Evolutionary conservation across 2,797 vertebrate species (phyloP), one percentile per base, ranked within the genome.

Genomic region (Neostethus bicornis): DNA sequence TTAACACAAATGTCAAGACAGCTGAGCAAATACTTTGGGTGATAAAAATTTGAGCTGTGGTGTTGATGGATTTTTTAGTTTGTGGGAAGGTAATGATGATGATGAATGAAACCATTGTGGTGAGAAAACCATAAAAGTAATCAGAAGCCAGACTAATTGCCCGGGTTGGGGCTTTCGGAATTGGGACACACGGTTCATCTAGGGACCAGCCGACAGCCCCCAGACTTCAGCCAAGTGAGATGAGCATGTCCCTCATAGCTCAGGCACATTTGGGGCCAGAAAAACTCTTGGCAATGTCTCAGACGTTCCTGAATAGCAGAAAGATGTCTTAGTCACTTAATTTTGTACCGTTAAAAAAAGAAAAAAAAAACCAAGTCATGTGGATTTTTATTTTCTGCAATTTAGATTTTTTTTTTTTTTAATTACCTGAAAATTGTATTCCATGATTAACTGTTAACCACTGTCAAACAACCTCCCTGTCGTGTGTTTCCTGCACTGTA

Each of bases 171-270:
- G 59, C 43, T 25, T 4, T 45, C 17, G 26, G 41, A 56, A 37
- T 52, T 11, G 59, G 61, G 55, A 61, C 43, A 55, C 46, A 31
- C 10, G 56, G 77, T 80, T 85, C 79, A 77, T 12, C 56, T 43
- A 42, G 74, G 68, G 63, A 64, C 54, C 45, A 35, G 43, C 48
- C 62, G 65, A 51, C 77, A 50, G 21, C 48, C 52, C 47, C 58
- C 57, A 57, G 57, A 56, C 35, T 24, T 48, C 78, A 84, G 77
- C 77, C 57, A 7, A n/a, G 57, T 48, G 51, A 73, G 73, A 64
- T 72, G 35, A 69, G 71, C 66, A 77, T 71, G 77, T 86, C 84
- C 70, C 77, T 48, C 61, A 47, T 14, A 37, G 81, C 77, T 65
- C 54, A 21, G 61, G 75, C 75, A 62, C 42, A 62, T 49, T 52